Conservation (phyloP, 2,888 invertebrate genomes). For the Mamestra brassicae region DNA sequence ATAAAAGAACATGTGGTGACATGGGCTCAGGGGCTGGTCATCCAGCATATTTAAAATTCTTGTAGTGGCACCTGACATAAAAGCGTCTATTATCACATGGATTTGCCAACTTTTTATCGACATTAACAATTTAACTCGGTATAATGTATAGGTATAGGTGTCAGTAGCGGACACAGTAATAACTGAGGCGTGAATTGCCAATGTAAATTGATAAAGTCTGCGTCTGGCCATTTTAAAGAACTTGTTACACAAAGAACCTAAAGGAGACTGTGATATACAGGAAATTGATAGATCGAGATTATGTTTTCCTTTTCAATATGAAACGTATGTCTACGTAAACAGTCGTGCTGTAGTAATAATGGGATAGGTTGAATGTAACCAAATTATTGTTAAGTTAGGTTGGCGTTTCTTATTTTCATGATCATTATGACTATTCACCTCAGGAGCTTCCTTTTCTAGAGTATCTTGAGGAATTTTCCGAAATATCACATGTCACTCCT, state of each 20-base stretch:
- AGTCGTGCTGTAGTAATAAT: slow-evolving; percentile 28
- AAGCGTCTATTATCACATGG: slow-evolving; percentile 56
- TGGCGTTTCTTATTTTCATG: not conserved
- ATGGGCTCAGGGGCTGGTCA: slow-evolving; percentile 35
- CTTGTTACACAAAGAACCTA: slow-evolving; percentile 45
- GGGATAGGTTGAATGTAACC: slow-evolving; percentile 3
- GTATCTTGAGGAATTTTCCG: not conserved
- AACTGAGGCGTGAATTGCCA: slow-evolving; percentile 63
- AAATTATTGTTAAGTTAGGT: slow-evolving; percentile 19
- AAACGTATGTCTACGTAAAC: slow-evolving; percentile 8
- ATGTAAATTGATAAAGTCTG: slow-evolving; percentile 61
- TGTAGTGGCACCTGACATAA: slow-evolving; percentile 49
- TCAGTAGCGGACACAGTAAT: slow-evolving; percentile 45
- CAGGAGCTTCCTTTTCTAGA: not conserved
- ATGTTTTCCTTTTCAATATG: slow-evolving; percentile 31
- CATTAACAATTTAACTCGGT: slow-evolving; percentile 45
- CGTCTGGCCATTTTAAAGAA: slow-evolving; percentile 52
- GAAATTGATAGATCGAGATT: slow-evolving; percentile 32
- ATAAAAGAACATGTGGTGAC: slow-evolving; percentile 48
- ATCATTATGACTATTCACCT: not conserved
- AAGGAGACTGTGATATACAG: slow-evolving; percentile 18
- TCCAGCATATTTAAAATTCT: slow-evolving; percentile 62
- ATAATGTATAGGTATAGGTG: slow-evolving; percentile 33
- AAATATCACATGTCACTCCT: not conserved
- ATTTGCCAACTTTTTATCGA: slow-evolving; percentile 56